Conservation (phyloP, 1,140 invertebrate species). For the Contarinia nasturtii region DNA sequence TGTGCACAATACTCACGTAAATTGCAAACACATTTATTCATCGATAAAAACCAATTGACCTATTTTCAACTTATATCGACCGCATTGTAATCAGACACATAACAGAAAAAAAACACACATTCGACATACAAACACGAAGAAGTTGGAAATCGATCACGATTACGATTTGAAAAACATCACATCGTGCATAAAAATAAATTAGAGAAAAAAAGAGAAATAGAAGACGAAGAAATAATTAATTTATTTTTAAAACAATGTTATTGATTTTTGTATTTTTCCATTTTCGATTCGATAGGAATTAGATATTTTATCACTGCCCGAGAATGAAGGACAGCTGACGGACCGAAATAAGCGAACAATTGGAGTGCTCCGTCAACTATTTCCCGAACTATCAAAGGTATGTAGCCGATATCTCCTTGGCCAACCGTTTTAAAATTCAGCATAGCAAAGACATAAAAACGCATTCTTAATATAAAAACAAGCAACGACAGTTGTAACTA, state of each 20-base stretch:
- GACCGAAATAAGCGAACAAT: constrained; percentile 55
- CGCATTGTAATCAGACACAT: too few relatives aligned
- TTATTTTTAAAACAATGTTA: neutral
- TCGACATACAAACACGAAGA: neutral
- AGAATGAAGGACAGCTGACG: constrained; percentile 28
- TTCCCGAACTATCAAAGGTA: constrained; percentile 57
- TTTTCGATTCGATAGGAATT: constrained; percentile 27
- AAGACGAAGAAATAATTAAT: neutral
- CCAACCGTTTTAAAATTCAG: neutral
- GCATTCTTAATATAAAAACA: neutral
- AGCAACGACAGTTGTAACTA: neutral
- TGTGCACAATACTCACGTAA: too few relatives aligned
- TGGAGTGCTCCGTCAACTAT: constrained; percentile 47
- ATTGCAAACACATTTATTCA: too few relatives aligned
- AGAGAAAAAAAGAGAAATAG: neutral
- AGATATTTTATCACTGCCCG: constrained; percentile 29
- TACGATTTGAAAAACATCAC: neutral
- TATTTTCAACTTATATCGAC: too few relatives aligned
- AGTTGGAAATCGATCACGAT: too few relatives aligned
- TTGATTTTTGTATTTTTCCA: neutral
- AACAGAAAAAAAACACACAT: neutral
- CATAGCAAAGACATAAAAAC: neutral
- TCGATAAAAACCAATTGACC: too few relatives aligned
- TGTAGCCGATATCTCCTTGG: constrained; percentile 6
- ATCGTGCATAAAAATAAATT: neutral